A percentile compares a stretch with the other conserved stretches of the same genome.
Conservation (phyloP, 92 coral and sea anemone species). For the Epizoanthus ramosus region DNA sequence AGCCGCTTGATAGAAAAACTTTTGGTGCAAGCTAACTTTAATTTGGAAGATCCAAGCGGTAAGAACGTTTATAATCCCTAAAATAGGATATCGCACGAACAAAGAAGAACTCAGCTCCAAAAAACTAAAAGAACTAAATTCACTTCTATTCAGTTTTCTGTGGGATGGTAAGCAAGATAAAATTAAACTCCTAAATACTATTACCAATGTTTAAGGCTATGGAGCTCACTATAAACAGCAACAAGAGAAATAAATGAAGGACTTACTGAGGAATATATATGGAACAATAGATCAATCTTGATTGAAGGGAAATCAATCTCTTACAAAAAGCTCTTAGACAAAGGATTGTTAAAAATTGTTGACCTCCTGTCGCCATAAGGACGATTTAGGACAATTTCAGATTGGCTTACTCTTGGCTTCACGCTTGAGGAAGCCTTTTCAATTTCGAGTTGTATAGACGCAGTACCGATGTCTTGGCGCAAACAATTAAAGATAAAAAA, state of each 20-base stretch:
- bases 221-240: constrained; percentile 8
- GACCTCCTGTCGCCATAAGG: neutral
- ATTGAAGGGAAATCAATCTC: constrained; percentile 20
- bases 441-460: constrained; percentile 4
- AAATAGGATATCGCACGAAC: constrained; percentile 37
- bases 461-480: constrained; percentile 4
- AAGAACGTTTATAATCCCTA: constrained; percentile 41
- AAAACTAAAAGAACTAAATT: constrained; percentile 7
- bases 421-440: neutral
- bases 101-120: constrained; percentile 19
- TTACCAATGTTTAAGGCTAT: constrained; percentile 29
- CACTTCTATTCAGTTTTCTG: constrained; percentile 21
- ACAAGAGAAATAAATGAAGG: constrained; percentile 28
- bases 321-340: constrained; percentile 1
- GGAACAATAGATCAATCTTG: constrained; percentile 34
- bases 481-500: constrained; percentile 4
- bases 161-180: constrained; percentile 38
- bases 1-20: neutral
- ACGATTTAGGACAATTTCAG: neutral
- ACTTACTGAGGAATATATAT: constrained; percentile 11
- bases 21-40: constrained; percentile 36
- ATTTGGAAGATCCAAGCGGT: constrained; percentile 42
- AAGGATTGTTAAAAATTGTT: constrained; percentile 16
- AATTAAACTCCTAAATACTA: constrained; percentile 33
- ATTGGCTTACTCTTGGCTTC: neutral